Base-by-base conservation (phyloP, 2,113 vertebrate species). In the Indicator maculatus region DNA sequence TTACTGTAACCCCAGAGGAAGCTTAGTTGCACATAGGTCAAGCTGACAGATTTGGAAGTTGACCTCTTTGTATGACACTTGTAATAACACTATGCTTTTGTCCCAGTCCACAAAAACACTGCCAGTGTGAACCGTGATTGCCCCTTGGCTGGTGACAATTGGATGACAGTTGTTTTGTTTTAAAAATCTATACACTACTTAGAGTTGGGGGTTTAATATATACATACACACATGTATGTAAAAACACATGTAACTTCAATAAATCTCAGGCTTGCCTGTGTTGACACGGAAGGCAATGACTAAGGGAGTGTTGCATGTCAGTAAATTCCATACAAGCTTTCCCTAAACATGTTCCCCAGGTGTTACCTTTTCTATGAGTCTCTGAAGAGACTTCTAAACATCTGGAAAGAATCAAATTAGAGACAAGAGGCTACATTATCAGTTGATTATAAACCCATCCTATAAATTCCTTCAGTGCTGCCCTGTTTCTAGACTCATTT, bases 371-470 rank as follows among this genome's bases (percentile, higher is more conserved):
- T 36, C 83, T 66, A 33, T 10, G 21, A 92, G 63, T 78, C 81
- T 91, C 94, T 63, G 38, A 82, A 90, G 59, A 90, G 63, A 69
- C 47, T 80, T 91, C 16, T 36, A 52, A 92, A 91, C 94, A 95
- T 70, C 91, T 94, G 93, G 86, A 77, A 93, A 94, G 87, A 85
- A 82, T 69, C 81, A 76, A 86, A 83, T 44, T 11, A 1, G 55
- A 94, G 77, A 45, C 19, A 26, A 87, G 88, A 91, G 61, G 67
- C 63, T 71, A 79, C 72, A 95, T 96, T 77, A 93, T 77, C 82
- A 30, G 64, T 60, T 86, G 64, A 95, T 91, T 92, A 73, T 73
- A 92, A 94, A 79, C 44, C 50, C 56, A 64, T 19, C 59, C 27
- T 41, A 50, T 69, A 59, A 84, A 90, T 61, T 66, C 52, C 41